Base-by-base conservation (phyloP, 2,797 vertebrate species). In the Melopsittacus undulatus region DNA sequence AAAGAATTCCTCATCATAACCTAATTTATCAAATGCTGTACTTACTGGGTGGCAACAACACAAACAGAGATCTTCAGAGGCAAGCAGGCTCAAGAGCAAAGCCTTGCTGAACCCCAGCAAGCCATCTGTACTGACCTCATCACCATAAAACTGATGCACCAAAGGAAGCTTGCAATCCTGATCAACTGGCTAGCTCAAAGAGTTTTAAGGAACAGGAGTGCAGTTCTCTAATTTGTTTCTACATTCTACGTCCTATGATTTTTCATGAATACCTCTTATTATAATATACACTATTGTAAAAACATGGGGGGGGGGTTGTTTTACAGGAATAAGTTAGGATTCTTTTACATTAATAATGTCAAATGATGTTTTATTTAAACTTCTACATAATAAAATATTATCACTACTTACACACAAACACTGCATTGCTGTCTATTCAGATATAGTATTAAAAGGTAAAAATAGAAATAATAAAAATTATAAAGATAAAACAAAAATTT, bases 21-120 rank as follows among this genome's bases (percentile, higher is more conserved):
- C 7, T 67, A 30, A 42, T 77, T 82, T 75, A 49, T 32, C 56
- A 52, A 85, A 68, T 10, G 15, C 12, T 51, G 32, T 23, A 38
- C 11, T 22, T 72, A 17, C 2, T 45, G 18, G 0, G 0, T 7
- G 14, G 48, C 48, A 92, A 24, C 34, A 64, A 19, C 1, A 11
- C 30, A 74, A 67, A 64, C 23, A 67, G 29, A 22, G 13, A 72
- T 19, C 38, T 78, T 61, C 45, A 61, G 48, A 72, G 84, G 42
- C 46, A 61, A 29, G 27, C 3, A 69, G 23, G 38, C 68, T 45
- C 26, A 51, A 70, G 38, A n/a, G 3, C 20, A 23, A 90, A 78
- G 34, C 32, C 6, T 32, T 61, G 49, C 24, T 66, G 70, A 88
- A 59, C 11, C 29, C 14, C 52, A 83, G 15, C 5, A 88, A 88